Evolutionary conservation across 2,797 vertebrate species (phyloP), one percentile per base, ranked within the genome.

Genomic region (Helostoma temminkii): DNA sequence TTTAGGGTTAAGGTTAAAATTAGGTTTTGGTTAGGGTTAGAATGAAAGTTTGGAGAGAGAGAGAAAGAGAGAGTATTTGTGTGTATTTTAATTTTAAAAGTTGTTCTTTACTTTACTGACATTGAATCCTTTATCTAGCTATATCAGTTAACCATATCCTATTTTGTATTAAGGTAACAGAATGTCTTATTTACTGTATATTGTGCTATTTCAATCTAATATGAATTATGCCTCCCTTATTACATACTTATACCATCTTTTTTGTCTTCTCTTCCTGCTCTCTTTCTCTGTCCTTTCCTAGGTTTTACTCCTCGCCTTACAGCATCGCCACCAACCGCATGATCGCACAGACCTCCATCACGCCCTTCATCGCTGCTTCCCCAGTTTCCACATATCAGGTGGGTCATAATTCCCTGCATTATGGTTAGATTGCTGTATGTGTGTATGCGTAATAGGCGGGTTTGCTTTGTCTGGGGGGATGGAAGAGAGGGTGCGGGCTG

Each of bases 331-430:
- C 97, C 94, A 98, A 97, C 93, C 96, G 97, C 93, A 98, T 98
- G 97, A 98, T 98, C 91, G 95, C 97, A 93, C 97, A 98, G 95
- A 96, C 96, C 94, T 97, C 97, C 91, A 95, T 98, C 95, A 96
- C 97, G 61, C 97, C 97, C 88, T 98, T 97, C 95, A 98, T 98
- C 93, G 96, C 97, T 95, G 96, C 97, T 94, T 97, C 97, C 88
- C 97, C 97, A 81, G 95, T 98, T 90, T 98, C 97, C 85, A 97
- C 96, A 93, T 98, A 98, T 96, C 97, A 98, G 96, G 97, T 98
- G 94, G 67, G 95, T 66, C 24, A 36, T 50, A 66, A 62, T 43
- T 59, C 74, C 26, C 36, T 48, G 69, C 63, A 63, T 74, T 63
- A 42, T 76, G 72, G 45, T 49, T 62, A 54, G 49, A 78, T 53